Evolutionary conservation across 2,113 vertebrate genomes (phyloP).

Genomic region (Oenanthe melanoleuca): DNA sequence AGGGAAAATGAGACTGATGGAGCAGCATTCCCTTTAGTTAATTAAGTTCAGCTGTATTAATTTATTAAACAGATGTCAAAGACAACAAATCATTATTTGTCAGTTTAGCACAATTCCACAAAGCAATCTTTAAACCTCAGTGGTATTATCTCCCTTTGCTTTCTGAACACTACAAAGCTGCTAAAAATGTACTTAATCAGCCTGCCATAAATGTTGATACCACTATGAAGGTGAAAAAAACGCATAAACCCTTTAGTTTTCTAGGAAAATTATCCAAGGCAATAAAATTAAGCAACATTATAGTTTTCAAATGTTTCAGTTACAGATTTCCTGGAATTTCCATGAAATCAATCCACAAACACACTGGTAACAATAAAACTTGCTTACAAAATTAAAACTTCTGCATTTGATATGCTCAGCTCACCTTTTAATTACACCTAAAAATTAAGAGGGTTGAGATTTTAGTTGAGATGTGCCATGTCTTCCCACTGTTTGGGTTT

Average conservation of each 20-base stretch:
- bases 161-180: not conserved
- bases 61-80: slow-evolving; percentile 43
- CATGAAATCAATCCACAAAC: not conserved
- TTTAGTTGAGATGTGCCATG: not conserved
- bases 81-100: slow-evolving; percentile 6
- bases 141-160: not conserved
- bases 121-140: not conserved
- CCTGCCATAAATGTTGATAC: not conserved
- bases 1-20: not conserved
- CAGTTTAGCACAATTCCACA: slow-evolving; percentile 3
- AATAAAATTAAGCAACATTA: not conserved
- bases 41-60: slow-evolving; percentile 18
- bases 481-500: not conserved
- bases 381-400: not conserved
- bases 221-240: not conserved
- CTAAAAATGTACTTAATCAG: not conserved
- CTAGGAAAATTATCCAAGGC: not conserved
- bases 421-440: not conserved
- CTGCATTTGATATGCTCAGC: not conserved
- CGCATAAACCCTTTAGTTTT: not conserved
- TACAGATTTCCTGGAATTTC: not conserved
- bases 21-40: not conserved
- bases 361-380: not conserved
- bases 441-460: not conserved
- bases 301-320: not conserved